Conservation (phyloP, 2,888 invertebrate genomes). For the Sinhomidia bicolor region DNA sequence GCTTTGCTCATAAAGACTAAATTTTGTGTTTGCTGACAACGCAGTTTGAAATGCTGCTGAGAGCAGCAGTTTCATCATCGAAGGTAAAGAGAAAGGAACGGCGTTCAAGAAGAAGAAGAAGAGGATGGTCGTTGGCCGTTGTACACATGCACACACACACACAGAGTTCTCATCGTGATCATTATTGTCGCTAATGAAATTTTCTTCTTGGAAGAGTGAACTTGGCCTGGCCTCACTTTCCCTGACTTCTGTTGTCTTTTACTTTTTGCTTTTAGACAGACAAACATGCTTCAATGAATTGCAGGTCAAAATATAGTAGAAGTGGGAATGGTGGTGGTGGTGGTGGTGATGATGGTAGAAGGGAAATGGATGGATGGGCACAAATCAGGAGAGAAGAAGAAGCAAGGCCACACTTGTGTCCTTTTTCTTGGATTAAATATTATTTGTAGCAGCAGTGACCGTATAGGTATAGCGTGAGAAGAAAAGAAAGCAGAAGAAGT, state of each 20-base stretch:
- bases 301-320: too few relatives aligned
- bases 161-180: background rate
- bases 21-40: background rate
- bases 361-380: background rate
- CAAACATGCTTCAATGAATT: background rate
- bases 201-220: constrained; percentile 48
- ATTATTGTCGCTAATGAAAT: constrained; percentile 50
- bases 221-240: background rate
- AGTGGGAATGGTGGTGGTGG: background rate
- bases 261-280: background rate
- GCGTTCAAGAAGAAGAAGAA: background rate
- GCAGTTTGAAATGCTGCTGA: constrained; percentile 35
- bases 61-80: background rate
- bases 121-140: background rate
- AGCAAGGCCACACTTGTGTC: constrained; percentile 1
- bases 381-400: background rate
- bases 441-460: background rate
- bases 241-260: background rate
- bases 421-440: background rate
- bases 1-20: background rate
- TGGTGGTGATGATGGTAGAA: background rate
- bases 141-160: too few relatives aligned
- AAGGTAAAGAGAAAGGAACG: background rate
- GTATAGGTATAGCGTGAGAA: background rate
- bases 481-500: background rate